phyloP scores from a whole-genome alignment of 2,888 invertebrate genomes.

The Panzeria rudis region DNA sequence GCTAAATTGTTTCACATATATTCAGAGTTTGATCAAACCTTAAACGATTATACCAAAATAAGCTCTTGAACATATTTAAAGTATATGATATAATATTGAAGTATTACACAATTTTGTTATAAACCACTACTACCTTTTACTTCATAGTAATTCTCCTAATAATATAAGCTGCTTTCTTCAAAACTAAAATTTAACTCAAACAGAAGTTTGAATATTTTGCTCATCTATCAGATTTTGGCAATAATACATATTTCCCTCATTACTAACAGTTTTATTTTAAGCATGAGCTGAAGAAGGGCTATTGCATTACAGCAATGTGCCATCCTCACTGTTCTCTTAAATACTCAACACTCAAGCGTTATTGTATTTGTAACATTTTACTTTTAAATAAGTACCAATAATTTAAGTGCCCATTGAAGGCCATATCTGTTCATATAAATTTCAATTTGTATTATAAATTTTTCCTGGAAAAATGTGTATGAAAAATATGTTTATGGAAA shows the following conservation, averaged over 20 bases:
- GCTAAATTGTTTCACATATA: no score
- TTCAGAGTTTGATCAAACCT: no score
- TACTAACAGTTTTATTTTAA: not conserved
- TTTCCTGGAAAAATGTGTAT: no score
- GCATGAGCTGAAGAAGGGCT: not conserved
- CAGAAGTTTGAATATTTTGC: slow-evolving; percentile 27
- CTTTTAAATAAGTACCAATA: not conserved
- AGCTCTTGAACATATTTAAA: no score
- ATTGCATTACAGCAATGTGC: no score
- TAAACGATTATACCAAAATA: no score
- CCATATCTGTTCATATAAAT: not conserved
- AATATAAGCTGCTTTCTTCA: slow-evolving; percentile 8
- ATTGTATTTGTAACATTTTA: not conserved
- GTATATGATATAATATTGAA: no score
- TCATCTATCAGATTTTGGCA: slow-evolving; percentile 30
- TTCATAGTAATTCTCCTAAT: not conserved
- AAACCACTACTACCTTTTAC: not conserved
- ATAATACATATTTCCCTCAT: slow-evolving; percentile 19
- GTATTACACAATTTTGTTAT: slow-evolving; percentile 1
- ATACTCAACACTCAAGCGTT: no score
- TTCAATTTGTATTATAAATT: not conserved
- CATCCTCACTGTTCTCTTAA: no score
- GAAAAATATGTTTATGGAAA: no score
- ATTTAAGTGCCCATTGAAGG: not conserved
- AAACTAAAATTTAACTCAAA: slow-evolving; percentile 10